Evolutionary conservation across 2,797 vertebrate genomes (phyloP).

Genomic region (Cephalopachus bancanus): DNA sequence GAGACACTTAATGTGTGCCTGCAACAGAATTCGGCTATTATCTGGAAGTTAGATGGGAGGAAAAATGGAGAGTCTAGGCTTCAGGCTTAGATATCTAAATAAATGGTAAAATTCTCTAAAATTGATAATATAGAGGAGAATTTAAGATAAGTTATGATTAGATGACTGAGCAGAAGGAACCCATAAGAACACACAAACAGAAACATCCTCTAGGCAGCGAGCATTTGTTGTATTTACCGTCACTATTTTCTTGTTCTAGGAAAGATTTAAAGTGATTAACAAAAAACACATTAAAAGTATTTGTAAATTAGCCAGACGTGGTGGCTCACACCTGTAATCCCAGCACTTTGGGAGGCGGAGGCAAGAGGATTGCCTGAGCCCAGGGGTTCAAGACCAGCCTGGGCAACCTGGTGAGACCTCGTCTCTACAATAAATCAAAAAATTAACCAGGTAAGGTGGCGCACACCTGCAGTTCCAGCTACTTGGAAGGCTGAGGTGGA

Average conservation of each 20-base stretch:
- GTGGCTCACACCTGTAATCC: neutral
- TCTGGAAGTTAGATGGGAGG: neutral
- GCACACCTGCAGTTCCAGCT: neutral
- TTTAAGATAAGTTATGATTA: neutral
- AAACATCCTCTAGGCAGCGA: too few species aligned
- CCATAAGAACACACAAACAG: neutral
- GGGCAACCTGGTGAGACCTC: neutral
- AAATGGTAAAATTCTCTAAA: neutral
- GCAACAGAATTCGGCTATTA: neutral
- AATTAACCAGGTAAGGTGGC: neutral
- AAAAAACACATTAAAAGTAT: neutral
- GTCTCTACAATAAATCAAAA: neutral
- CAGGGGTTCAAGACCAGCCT: neutral
- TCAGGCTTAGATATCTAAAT: neutral
- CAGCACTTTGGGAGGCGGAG: neutral
- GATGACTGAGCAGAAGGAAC: neutral
- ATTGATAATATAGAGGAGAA: neutral
- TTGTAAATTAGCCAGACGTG: too few species aligned
- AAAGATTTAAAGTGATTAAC: neutral
- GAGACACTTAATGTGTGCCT: neutral
- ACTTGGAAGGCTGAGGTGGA: neutral
- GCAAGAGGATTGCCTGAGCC: neutral
- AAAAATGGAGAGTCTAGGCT: neutral
- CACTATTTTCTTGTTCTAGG: neutral
- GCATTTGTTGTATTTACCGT: neutral